Conservation (phyloP, 2,888 invertebrate genomes). For the Amphipyra tragopoginis region DNA sequence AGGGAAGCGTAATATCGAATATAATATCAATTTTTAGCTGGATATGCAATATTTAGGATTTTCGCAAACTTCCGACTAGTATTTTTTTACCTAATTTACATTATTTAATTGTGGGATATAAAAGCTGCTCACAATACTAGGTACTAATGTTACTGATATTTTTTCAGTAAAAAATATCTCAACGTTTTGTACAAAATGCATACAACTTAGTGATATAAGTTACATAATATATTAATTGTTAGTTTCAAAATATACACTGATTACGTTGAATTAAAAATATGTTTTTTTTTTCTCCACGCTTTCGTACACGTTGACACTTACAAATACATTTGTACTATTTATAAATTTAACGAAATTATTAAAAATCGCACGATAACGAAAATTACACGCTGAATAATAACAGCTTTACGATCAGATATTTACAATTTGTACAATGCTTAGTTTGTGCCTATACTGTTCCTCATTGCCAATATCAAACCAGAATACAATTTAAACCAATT, state of each 20-base stretch:
- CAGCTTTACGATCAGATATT: slow-evolving; percentile 72
- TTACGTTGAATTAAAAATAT: slow-evolving; percentile 68
- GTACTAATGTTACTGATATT: slow-evolving; percentile 65
- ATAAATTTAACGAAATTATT: slow-evolving; percentile 76
- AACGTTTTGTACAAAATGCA: slow-evolving; percentile 85
- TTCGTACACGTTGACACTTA: slow-evolving; percentile 70
- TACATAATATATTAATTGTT: slow-evolving; percentile 74
- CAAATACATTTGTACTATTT: slow-evolving; percentile 87
- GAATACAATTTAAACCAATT: slow-evolving; percentile 40
- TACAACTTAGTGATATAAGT: slow-evolving; percentile 69
- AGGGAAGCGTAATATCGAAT: slow-evolving; percentile 66
- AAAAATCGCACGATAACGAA: slow-evolving; percentile 66
- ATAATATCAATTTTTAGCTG: slow-evolving; percentile 74
- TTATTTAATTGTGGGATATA: slow-evolving; percentile 75
- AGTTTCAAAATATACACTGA: slow-evolving; percentile 75
- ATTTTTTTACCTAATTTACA: slow-evolving; percentile 72
- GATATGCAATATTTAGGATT: slow-evolving; percentile 75
- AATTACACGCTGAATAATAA: slow-evolving; percentile 67
- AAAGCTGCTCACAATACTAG: slow-evolving; percentile 79
- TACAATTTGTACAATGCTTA: slow-evolving; percentile 76
- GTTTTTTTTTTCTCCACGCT: slow-evolving; percentile 56
- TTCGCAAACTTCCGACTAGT: slow-evolving; percentile 81
- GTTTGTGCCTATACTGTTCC: slow-evolving; percentile 58
- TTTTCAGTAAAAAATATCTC: slow-evolving; percentile 82
- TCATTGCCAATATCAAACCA: slow-evolving; percentile 46